Evolutionary conservation across 1,140 invertebrate genomes (phyloP).

Genomic region (Ptiloglossa arizonensis): DNA sequence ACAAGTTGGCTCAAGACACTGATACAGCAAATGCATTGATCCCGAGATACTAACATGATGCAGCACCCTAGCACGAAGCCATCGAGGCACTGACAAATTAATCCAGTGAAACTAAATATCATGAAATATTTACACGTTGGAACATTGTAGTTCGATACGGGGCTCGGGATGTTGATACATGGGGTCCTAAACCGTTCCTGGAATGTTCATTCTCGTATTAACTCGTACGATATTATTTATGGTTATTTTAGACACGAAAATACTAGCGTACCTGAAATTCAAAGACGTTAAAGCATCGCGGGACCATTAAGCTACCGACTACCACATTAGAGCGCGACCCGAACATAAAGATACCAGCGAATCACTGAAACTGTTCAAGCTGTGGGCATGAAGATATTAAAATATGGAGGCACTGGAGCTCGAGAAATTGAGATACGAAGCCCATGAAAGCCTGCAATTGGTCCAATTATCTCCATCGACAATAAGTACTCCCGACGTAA

Average conservation of each 20-base stretch:
- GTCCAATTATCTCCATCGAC: neutral
- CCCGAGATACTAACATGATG: neutral
- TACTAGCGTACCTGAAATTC: no score
- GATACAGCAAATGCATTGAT: neutral
- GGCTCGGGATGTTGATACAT: neutral
- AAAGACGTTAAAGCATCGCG: no score
- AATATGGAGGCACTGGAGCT: neutral
- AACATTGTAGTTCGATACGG: neutral
- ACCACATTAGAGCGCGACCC: no score
- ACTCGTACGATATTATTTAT: no score
- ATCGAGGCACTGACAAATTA: neutral
- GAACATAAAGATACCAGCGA: no score
- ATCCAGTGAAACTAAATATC: neutral
- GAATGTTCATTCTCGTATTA: neutral
- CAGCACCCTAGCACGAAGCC: neutral
- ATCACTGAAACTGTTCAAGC: no score
- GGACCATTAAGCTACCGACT: no score
- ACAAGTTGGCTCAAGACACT: neutral
- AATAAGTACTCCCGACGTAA: neutral
- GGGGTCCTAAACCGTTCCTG: no score
- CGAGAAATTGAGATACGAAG: conserved; percentile 19
- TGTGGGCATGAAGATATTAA: neutral
- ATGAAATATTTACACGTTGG: neutral
- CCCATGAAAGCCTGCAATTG: neutral
- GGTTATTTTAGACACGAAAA: no score